Evolutionary conservation across 1,140 invertebrate genomes (phyloP), one percentile per base, ranked within the genome.

Genomic region (Thalassaphorura encarpata): DNA sequence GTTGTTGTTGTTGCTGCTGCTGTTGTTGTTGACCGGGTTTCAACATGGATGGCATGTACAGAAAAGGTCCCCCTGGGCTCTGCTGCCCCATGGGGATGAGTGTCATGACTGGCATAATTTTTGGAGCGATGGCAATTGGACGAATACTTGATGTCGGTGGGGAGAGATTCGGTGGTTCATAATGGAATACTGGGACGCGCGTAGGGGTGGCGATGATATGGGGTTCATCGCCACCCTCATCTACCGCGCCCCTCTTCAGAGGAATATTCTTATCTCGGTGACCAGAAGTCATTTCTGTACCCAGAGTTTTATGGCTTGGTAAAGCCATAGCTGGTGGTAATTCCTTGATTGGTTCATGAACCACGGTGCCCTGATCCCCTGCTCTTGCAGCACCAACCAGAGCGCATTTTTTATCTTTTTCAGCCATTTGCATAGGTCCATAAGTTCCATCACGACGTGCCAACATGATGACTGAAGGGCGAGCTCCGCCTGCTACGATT

Each of bases 111-210:
- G 55, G 57, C 49, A 61, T 51, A 33, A 69, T 40, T 56, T 70
- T 70, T 19, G 69, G 69, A 48, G 69, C 68, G 55, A 70, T 70
- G 18, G 68, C 63, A 27, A 69, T 58, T 36, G 68, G 69, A 52
- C 58, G 58, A 61, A 64, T 59, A 67, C 61, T 56, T 78, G 52
- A 77, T 74, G 64, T 78, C 75, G 61, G 67, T 75, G 36, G 29
- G 56, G 55, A 58, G n/a, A n/a, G 63, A 62, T 62, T 62, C 54
- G 60, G 55, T 42, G 60, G 43, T 58, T 60, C 52, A 42, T 55
- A 54, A 54, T 28, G 16, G 31, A 64, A 64, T 65, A 65, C 60
- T 62, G 63, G 63, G 63, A 52, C 63, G 63, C 60, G 63, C 33
- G 56, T 62, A 60, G 60, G 51, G 52, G 56, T 54, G 54, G 63